These are phyloP conservation scores for Pelecanus crispus DNA, from an alignment of 2,113 vertebrate genomes.

Conservation along the genomic window DNA sequence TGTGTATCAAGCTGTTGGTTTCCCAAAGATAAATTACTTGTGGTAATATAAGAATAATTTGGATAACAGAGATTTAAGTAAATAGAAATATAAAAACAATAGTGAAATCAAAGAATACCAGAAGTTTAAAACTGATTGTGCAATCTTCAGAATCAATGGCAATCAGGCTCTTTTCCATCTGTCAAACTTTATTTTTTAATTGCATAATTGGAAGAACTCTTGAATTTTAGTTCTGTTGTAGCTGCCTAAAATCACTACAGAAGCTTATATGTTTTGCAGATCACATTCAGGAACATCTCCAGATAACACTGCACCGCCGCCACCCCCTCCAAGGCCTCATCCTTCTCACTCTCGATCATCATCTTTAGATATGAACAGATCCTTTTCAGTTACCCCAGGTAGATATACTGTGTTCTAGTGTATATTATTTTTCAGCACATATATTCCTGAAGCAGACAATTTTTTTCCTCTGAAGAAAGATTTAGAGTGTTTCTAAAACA, in stretches of 20 bases:
- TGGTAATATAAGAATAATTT: neutral
- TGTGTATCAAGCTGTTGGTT: neutral
- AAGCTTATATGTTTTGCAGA: conserved; percentile 69
- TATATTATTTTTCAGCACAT: neutral
- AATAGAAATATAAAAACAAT: neutral
- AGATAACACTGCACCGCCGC: conserved; percentile 87
- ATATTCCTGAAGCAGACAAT: neutral
- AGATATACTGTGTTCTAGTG: neutral
- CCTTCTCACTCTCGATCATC: conserved; percentile 96
- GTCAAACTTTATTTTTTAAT: neutral
- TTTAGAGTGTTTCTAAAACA: neutral
- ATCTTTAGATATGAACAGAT: conserved; percentile 96
- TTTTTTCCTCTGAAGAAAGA: neutral
- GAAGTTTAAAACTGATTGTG: neutral
- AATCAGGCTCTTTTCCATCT: neutral
- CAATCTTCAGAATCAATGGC: neutral
- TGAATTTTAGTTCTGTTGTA: neutral
- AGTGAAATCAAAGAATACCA: neutral
- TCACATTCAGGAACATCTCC: conserved; percentile 97
- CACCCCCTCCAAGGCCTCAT: conserved; percentile 92
- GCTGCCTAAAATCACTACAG: neutral
- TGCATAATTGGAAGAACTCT: neutral
- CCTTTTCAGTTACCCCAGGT: conserved; percentile 85
- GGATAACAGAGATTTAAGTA: neutral
- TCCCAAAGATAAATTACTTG: neutral